These are phyloP conservation scores for Allygus modestus DNA, from an alignment of 2,888 invertebrate genomes.

Conservation along the genomic window DNA sequence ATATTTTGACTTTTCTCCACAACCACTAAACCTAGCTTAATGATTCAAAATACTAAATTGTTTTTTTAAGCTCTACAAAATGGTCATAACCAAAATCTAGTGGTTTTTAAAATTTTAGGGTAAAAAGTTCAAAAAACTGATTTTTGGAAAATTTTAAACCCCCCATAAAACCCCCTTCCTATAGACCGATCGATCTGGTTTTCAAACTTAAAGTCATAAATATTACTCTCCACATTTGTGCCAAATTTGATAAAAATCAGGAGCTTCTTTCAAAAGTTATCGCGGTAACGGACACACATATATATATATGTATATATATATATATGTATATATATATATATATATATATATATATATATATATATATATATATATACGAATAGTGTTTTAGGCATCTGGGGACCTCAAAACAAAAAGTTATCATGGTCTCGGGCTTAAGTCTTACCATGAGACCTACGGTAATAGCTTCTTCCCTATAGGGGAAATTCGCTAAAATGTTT, in stretches of 20 bases:
- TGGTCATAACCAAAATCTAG: not conserved
- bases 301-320: not conserved
- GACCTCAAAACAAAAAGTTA: not conserved
- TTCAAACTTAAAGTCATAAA: not conserved
- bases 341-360: slow-evolving; percentile 5
- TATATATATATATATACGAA: not conserved
- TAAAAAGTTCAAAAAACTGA: not conserved
- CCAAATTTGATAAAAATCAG: not conserved
- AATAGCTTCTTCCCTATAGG: not conserved
- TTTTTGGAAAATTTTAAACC: not conserved
- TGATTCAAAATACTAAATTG: not conserved
- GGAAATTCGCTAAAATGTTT: slow-evolving; percentile 6
- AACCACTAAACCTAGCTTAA: not conserved
- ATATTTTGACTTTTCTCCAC: no score
- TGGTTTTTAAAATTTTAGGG: not conserved
- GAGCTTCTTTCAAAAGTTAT: not conserved
- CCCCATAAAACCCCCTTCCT: not conserved
- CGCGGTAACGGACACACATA: not conserved
- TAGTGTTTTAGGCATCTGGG: not conserved
- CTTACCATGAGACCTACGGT: slow-evolving; percentile 5
- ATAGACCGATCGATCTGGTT: not conserved
- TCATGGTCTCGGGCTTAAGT: not conserved
- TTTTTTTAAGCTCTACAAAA: not conserved
- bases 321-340: not conserved
- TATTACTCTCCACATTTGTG: not conserved